phyloP scores from a whole-genome alignment of 2,113 vertebrate species.

The Pterophyllum scalare region DNA sequence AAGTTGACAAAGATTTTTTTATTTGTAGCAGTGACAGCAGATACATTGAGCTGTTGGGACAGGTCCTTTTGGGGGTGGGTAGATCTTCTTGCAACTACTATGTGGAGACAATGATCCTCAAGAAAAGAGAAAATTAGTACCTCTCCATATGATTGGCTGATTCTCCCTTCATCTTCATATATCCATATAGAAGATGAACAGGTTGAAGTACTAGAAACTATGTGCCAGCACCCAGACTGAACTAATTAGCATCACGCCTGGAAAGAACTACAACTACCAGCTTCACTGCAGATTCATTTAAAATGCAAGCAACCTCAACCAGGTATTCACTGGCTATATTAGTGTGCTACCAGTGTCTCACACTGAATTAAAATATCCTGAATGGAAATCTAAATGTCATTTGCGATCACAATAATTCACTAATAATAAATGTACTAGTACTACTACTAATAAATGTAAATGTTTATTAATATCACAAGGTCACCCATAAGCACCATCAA shows the following conservation, averaged over 20 bases:
- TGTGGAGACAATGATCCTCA: neutral
- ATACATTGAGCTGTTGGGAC: neutral
- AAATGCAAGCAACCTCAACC: neutral
- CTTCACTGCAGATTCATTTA: neutral
- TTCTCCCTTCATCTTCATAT: neutral
- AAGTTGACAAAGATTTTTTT: conserved; percentile 49
- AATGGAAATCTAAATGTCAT: neutral
- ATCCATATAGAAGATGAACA: neutral
- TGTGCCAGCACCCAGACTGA: neutral
- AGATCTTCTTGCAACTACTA: neutral
- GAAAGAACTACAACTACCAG: neutral
- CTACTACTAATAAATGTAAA: too few relatives aligned
- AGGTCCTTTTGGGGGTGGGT: neutral
- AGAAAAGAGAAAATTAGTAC: neutral
- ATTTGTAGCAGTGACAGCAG: conserved; percentile 29
- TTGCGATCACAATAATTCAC: neutral
- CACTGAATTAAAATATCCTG: neutral
- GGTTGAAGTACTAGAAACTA: neutral
- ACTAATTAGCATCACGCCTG: neutral
- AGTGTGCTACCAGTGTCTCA: neutral
- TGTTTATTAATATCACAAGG: neutral
- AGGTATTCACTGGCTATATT: neutral
- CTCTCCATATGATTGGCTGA: neutral
- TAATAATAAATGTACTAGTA: neutral
- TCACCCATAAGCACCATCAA: neutral